Percentiles rank a stretch among this genome's conserved stretches.
phyloP scores from a whole-genome alignment of 1,140 invertebrate genomes.

The Lysiphlebus fabarum region DNA sequence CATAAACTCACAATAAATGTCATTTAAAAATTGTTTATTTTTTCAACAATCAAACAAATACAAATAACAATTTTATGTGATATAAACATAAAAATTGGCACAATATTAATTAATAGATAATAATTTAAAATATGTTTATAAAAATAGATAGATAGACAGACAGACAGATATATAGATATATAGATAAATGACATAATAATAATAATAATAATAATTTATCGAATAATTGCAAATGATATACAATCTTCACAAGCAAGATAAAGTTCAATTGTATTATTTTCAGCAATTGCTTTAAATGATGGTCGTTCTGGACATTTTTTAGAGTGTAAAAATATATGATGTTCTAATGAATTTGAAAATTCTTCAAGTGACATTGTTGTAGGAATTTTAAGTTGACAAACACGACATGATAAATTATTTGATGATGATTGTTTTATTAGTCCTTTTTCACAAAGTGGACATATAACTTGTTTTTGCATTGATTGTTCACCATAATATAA shows the following conservation, averaged over 20 bases:
- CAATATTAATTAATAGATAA: too few species aligned
- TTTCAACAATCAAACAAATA: too few species aligned
- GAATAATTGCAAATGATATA: constrained; percentile 23
- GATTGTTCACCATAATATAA: constrained; percentile 29
- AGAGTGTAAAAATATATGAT: constrained; percentile 34
- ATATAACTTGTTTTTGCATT: constrained; percentile 31
- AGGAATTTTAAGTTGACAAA: constrained; percentile 37
- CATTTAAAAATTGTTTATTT: too few species aligned
- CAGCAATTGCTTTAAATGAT: constrained; percentile 34
- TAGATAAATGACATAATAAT: too few species aligned
- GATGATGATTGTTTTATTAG: constrained; percentile 26
- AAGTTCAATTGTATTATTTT: constrained; percentile 32
- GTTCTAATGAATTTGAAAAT: constrained; percentile 32
- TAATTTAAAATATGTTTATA: too few species aligned
- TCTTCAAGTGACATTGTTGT: constrained; percentile 27
- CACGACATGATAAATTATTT: constrained; percentile 31
- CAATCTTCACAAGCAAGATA: constrained; percentile 42
- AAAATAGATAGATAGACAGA: too few species aligned
- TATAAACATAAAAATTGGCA: too few species aligned
- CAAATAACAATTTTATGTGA: too few species aligned
- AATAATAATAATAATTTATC: too few species aligned
- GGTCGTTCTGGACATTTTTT: constrained; percentile 31
- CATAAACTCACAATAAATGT: too few species aligned
- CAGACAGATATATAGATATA: too few species aligned
- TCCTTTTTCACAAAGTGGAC: constrained; percentile 43